Conservation (phyloP, 2,113 vertebrate species). For the Dasyornis broadbenti region DNA sequence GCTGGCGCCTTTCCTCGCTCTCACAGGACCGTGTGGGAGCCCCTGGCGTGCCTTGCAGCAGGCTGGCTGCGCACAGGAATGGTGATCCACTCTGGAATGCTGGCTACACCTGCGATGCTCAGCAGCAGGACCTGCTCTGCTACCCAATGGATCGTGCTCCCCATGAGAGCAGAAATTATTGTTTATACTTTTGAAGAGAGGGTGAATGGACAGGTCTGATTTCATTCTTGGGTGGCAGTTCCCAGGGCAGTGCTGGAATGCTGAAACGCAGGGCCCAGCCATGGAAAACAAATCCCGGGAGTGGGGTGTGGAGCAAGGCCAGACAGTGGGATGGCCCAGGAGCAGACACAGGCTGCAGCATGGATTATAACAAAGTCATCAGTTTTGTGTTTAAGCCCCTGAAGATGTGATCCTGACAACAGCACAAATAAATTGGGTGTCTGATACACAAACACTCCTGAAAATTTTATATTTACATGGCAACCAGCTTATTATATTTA, state of each 20-base stretch:
- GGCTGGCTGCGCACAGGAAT: no score
- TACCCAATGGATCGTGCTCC: not conserved
- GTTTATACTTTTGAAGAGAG: not conserved
- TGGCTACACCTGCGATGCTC: accelerated
- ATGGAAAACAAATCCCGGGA: not conserved
- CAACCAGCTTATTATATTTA: conserved; percentile 72
- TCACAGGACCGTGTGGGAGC: not conserved
- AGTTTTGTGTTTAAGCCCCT: not conserved
- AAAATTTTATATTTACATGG: conserved; percentile 65
- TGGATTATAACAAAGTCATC: conserved; percentile 6
- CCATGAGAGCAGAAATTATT: not conserved
- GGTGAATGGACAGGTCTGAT: not conserved
- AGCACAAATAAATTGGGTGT: conserved; percentile 7
- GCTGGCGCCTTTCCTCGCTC: accelerated
- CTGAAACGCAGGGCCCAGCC: not conserved
- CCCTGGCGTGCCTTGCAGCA: not conserved
- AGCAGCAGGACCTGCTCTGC: not conserved
- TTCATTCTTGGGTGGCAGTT: not conserved
- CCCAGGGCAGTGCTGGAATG: not conserved
- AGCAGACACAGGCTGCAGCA: not conserved
- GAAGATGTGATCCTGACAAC: not conserved
- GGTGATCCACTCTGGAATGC: not conserved
- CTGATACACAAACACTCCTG: conserved; percentile 30
- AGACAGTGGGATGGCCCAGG: not conserved
- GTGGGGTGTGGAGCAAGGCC: accelerated